Evolutionary conservation across 2,113 vertebrate species (phyloP), one percentile per base, ranked within the genome.

Genomic region (Siniperca knerii): DNA sequence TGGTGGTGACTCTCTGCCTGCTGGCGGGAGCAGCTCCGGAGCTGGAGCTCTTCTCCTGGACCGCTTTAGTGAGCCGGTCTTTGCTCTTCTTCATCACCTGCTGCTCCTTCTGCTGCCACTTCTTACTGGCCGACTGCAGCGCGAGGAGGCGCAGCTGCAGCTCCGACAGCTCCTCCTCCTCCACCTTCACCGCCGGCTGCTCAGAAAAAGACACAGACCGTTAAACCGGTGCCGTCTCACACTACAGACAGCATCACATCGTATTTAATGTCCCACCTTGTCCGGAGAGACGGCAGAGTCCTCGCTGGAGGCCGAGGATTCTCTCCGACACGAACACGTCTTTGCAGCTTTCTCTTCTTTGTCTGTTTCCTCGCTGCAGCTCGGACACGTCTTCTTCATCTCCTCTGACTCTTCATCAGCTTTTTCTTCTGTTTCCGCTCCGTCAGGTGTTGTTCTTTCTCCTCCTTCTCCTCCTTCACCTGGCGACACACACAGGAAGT

Each of bases 71-170:
- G 89, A 98, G 93, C 65, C 97, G 97, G 86, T 99, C 98, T 79
- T 97, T 98, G 94, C 98, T 98, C 95, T 96, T 97, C 93, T 97
- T 98, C 97, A 99, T 96, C 91, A 98, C 98, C 89, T 99, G 97
- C 85, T 97, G 97, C 77, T 99, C 98, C 89, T 99, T 98, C 82
- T 99, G 98, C 75, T 99, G 98, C 98, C 98, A 99, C 93, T 98
- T 98, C 93, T 97, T 97, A 95, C 98, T 99, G 82, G 98, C 98
- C 18, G 98, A 99, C 92, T 99, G 98, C 89, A 99, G 95, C 4
- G 98, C 98, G 72, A 99, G 94, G 84, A 99, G 97, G 13, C 98
- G 97, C 91, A 99, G 95, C 8, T 99, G 98, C 87, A 99, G 92
- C 94, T 99, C 98, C 15, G 98, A 99, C 72, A 99, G 93, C 79